A percentile compares a stretch with the other conserved stretches of the same genome.
Evolutionary conservation across 1,140 invertebrate genomes (phyloP).

Genomic region (Theocolax elegans): DNA sequence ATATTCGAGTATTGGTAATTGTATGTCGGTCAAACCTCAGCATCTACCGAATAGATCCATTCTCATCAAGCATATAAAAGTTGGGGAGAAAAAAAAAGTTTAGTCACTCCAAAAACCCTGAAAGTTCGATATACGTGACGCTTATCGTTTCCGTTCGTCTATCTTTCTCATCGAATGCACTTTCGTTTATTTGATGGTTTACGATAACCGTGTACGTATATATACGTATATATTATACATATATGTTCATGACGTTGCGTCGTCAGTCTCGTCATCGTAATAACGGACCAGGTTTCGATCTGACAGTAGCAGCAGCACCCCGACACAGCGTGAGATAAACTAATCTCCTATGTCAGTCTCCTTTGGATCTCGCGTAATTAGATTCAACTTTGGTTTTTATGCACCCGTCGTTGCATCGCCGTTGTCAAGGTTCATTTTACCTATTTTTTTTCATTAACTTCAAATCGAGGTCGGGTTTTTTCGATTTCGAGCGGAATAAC

Average conservation of each 20-base stretch:
- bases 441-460: neutral
- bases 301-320: neutral
- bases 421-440: neutral
- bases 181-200: slow-evolving; percentile 20
- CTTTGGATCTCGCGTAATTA: slow-evolving; percentile 5
- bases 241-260: neutral
- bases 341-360: slow-evolving; percentile 40
- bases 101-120: no score
- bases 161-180: neutral
- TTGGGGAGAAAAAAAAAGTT: no score
- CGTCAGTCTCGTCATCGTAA: neutral
- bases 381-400: neutral
- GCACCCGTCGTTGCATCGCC: neutral
- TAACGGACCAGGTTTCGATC: slow-evolving; percentile 30
- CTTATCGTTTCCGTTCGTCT: no score
- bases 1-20: no score
- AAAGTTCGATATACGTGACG: no score
- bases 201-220: neutral
- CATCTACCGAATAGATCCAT: no score
- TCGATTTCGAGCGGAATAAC: no score
- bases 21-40: no score
- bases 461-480: no score
- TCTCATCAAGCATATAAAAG: no score
- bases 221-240: neutral
- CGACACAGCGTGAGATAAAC: slow-evolving; percentile 45